phyloP scores from a whole-genome alignment of 2,113 vertebrate species.

The Raphicerus campestris region DNA sequence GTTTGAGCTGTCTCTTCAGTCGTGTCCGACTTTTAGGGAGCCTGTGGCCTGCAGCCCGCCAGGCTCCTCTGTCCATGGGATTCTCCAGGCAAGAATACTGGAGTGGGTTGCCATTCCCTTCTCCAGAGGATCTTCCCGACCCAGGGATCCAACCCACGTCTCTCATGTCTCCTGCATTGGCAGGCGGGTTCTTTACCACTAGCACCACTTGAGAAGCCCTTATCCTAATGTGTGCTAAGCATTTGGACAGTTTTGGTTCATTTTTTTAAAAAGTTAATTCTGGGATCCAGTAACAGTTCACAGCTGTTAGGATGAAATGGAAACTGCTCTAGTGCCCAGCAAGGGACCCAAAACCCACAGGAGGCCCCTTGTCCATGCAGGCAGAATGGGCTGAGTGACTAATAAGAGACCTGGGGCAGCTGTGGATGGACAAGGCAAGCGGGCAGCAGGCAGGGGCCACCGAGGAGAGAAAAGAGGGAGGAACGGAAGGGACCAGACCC shows the following conservation, averaged over 20 bases:
- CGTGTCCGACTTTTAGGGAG: neutral
- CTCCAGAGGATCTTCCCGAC: neutral
- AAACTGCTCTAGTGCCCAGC: neutral
- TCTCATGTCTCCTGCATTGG: neutral
- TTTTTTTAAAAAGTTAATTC: neutral
- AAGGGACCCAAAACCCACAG: no score
- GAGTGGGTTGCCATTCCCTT: neutral
- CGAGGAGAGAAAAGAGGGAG: neutral
- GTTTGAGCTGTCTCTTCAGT: neutral
- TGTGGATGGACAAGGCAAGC: accelerated
- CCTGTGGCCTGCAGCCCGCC: neutral
- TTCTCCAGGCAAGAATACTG: neutral
- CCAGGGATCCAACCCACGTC: neutral
- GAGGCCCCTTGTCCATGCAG: accelerated
- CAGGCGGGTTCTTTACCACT: neutral
- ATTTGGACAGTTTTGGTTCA: neutral
- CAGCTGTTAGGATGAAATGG: neutral
- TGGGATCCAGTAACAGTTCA: neutral
- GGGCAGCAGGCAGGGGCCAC: neutral
- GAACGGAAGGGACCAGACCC: neutral
- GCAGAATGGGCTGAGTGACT: no score
- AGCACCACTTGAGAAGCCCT: neutral
- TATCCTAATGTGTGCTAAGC: neutral
- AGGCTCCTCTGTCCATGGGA: neutral
- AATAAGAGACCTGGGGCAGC: neutral